A percentile compares a stretch with the other conserved stretches of the same genome.
Evolutionary conservation across 2,888 invertebrate genomes (phyloP).

Genomic region (Eucriotettix oculatus): DNA sequence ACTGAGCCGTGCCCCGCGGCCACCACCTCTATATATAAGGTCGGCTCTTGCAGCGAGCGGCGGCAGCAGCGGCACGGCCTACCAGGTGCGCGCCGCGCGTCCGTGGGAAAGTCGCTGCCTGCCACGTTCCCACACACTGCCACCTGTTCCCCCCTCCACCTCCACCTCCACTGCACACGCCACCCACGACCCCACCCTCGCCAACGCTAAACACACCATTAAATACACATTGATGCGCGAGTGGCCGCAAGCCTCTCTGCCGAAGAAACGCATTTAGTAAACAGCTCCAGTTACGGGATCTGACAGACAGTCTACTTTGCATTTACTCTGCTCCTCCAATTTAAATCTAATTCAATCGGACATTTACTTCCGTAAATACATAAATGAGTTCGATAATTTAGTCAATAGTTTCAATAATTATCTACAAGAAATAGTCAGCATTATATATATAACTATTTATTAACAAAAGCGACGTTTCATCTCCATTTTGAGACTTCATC

Average conservation of each 20-base stretch:
- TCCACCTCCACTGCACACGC: not conserved
- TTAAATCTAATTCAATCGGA: too few species aligned
- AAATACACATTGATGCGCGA: not conserved
- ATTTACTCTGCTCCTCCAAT: too few species aligned
- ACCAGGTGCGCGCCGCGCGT: not conserved
- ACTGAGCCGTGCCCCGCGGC: too few species aligned
- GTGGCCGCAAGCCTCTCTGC: not conserved
- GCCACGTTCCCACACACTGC: constrained; percentile 36
- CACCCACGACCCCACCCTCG: not conserved
- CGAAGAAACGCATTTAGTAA: not conserved
- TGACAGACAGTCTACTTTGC: too few species aligned
- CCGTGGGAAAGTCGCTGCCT: constrained; percentile 39
- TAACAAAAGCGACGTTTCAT: too few species aligned
- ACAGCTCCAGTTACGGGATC: too few species aligned
- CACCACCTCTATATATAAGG: not conserved
- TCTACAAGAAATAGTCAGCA: too few species aligned
- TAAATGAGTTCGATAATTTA: too few species aligned
- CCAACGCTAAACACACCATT: not conserved
- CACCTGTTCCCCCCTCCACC: constrained; percentile 11
- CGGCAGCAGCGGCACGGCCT: not conserved
- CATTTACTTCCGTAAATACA: too few species aligned
- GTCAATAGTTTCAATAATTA: too few species aligned
- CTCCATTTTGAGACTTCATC: too few species aligned
- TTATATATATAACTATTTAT: too few species aligned
- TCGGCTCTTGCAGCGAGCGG: not conserved